Evolutionary conservation across 2,888 invertebrate species (phyloP).

Genomic region (Catocala nupta): DNA sequence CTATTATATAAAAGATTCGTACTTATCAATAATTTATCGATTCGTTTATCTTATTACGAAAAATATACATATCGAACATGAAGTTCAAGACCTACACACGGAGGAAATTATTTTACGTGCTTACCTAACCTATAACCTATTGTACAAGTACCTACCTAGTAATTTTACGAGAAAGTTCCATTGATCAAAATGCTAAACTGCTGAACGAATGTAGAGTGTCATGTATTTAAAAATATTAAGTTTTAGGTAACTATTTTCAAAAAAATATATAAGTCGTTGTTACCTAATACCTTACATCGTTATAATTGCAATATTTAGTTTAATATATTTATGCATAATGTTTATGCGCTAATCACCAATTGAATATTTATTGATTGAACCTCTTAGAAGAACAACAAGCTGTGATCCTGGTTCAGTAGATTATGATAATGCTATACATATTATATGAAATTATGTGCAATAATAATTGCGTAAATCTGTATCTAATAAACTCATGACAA

Average conservation of each 20-base stretch:
- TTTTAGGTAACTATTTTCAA: not conserved
- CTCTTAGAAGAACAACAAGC: no score
- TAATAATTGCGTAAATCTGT: not conserved
- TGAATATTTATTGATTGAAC: no score
- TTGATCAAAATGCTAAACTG: not conserved
- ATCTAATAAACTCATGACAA: constrained; percentile 35
- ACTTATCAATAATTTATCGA: not conserved
- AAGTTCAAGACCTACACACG: constrained; percentile 19
- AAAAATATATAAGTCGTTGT: not conserved
- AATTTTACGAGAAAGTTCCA: constrained; percentile 15
- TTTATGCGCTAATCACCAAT: no score
- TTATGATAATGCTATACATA: no score
- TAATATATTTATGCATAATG: no score
- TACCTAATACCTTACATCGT: constrained; percentile 1
- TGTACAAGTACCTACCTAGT: not conserved
- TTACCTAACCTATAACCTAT: not conserved
- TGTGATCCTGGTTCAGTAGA: no score
- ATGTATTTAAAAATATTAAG: not conserved
- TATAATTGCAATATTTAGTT: not conserved
- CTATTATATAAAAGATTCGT: constrained; percentile 4
- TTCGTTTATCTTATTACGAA: not conserved
- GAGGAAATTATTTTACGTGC: not conserved
- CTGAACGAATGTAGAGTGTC: constrained; percentile 1
- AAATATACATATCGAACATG: not conserved
- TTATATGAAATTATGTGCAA: no score